Percentiles rank a stretch among this genome's conserved stretches.
phyloP scores from a whole-genome alignment of 1,140 invertebrate genomes.

The Drosophila melanica region DNA sequence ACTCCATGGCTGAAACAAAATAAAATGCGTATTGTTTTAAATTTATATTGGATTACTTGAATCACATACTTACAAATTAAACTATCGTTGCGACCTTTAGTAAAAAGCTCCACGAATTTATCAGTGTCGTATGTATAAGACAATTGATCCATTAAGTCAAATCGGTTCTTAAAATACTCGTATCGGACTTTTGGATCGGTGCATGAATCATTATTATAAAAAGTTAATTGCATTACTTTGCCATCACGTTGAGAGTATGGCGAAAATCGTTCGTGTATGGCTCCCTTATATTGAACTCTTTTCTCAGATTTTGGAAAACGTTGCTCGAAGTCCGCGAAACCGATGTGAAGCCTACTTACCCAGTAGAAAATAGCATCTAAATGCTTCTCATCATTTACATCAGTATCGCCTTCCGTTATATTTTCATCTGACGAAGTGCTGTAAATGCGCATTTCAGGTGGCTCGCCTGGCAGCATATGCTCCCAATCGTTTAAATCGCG shows the following conservation, averaged over 20 bases:
- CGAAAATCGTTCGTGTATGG: slow-evolving; percentile 90
- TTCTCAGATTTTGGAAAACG: slow-evolving; percentile 90
- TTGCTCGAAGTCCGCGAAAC: slow-evolving; percentile 88
- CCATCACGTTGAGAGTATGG: slow-evolving; percentile 89
- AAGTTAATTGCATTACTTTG: slow-evolving; percentile 88
- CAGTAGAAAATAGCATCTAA: slow-evolving; percentile 91
- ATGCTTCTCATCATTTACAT: slow-evolving; percentile 88
- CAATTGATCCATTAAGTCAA: slow-evolving; percentile 87
- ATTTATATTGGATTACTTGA: not conserved
- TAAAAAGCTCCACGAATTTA: slow-evolving; percentile 88
- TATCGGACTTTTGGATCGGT: slow-evolving; percentile 86
- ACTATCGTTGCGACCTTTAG: slow-evolving; percentile 88
- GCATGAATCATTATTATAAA: slow-evolving; percentile 89
- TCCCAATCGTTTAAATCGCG: slow-evolving; percentile 87
- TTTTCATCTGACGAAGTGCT: slow-evolving; percentile 83
- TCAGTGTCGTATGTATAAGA: slow-evolving; percentile 86
- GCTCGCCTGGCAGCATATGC: slow-evolving; percentile 88
- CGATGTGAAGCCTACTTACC: slow-evolving; percentile 89
- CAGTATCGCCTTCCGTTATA: slow-evolving; percentile 47
- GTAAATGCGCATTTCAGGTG: slow-evolving; percentile 84
- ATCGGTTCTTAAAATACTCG: slow-evolving; percentile 89
- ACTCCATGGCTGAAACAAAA: slow-evolving; percentile 54
- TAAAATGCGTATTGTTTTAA: not conserved
- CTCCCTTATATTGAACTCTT: slow-evolving; percentile 89
- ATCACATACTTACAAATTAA: slow-evolving; percentile 85